Evolutionary conservation across 2,113 vertebrate genomes (phyloP), one percentile per base, ranked within the genome.

Genomic region (Pipra filicauda): DNA sequence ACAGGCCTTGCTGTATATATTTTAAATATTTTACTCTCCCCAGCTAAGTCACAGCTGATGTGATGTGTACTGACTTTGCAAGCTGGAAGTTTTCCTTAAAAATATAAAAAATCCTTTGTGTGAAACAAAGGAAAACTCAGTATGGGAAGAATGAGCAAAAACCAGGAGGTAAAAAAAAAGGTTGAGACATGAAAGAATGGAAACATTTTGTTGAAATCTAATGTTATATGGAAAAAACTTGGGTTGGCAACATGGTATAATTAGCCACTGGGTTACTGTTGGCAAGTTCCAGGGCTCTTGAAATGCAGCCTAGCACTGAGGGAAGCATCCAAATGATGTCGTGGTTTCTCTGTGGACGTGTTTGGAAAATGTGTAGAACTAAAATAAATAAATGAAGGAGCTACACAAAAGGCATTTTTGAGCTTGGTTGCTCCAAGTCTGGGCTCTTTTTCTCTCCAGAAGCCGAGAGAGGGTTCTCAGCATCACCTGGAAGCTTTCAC

Each of bases 401-500:
- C 88, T 88, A 5, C 88, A 94, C 95, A 94, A 96, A 91, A 91
- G 71, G 76, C 79, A 88, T 96, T 97, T 94, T 93, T 90, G 90
- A 96, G 90, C 88, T 80, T 52, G 43, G 20, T 84, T 72, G 52
- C 73, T 92, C 65, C 22, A 37, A 86, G 90, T 74, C 92, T 89
- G 76, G 65, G 35, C 39, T 78, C 13, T 35, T 13, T 69, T 37
- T 39, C 5, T 43, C 59, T 86, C 61, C 80, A 92, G 92, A 90
- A 96, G 76, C 85, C 65, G 39, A 41, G 78, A 41, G 8, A 57
- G 65, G 84, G 51, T 73, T 88, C 79, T 86, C 83, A 52, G 57
- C 76, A 78, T 94, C 93, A 71, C 88, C 83, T 93, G 95, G 93
- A 96, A 96, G 85, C 73, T 90, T 55, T 93, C 92, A 92, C 43